Conservation (phyloP, 2,888 invertebrate genomes). For the Spisula solida region DNA sequence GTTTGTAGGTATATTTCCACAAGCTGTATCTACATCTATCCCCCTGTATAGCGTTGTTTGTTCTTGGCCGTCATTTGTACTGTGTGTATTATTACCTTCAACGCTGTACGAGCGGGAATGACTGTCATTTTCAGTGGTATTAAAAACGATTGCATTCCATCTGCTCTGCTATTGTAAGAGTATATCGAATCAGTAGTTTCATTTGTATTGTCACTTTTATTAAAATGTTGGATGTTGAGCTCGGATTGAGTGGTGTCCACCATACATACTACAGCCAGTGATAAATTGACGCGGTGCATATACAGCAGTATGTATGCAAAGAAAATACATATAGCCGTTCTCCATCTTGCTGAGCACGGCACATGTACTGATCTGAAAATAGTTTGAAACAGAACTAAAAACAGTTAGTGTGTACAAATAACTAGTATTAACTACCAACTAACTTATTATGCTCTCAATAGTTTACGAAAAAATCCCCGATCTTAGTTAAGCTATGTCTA, state of each 20-base stretch:
- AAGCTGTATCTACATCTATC: background rate
- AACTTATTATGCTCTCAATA: no score
- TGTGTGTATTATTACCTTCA: background rate
- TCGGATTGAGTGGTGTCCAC: slow-evolving; percentile 33
- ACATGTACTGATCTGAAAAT: background rate
- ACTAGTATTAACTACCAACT: no score
- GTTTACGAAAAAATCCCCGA: no score
- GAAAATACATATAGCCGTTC: slow-evolving; percentile 43
- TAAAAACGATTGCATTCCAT: background rate
- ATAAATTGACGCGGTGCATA: slow-evolving; percentile 64
- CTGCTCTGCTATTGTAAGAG: background rate
- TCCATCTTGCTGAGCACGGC: slow-evolving; percentile 53
- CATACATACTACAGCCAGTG: slow-evolving; percentile 67
- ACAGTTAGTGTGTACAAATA: no score
- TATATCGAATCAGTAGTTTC: background rate
- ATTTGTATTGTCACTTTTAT: background rate
- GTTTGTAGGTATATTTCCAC: background rate
- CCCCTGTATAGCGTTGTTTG: background rate
- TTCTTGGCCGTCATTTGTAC: background rate
- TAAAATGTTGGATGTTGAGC: background rate
- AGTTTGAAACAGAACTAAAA: no score
- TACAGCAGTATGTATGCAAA: slow-evolving; percentile 50
- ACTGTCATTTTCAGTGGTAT: background rate
- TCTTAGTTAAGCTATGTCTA: no score
- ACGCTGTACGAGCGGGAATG: background rate